Evolutionary conservation across 2,888 invertebrate species (phyloP), one percentile per base, ranked within the genome.

Genomic region (Drosophila macrospina): DNA sequence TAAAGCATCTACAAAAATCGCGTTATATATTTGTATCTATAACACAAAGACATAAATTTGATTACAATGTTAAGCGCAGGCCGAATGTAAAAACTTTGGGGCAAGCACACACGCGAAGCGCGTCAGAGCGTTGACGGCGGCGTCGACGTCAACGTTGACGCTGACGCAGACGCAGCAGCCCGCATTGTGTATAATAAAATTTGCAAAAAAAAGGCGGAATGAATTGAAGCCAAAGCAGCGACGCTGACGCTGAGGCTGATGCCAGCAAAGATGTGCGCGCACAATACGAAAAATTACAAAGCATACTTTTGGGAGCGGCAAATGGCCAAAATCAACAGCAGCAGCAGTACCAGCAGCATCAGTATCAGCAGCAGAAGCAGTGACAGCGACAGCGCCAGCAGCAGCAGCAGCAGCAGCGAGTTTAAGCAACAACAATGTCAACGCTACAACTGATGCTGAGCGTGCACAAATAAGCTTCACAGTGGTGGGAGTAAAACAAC

Each of bases 221-320:
- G 75, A 72, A 71, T 68, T 68, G 54, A 74, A 55, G 74, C 50
- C 68, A 34, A 34, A 44, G 59, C 72, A 65, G 64, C 69, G 74
- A 66, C 62, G 74, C 5, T 10, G 16, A 52, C 28, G 60, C 26
- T 15, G 41, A 54, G 8, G 71, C 63, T 39, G 57, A 47, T 59
- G 75, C 60, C 80, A 74, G 80, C 56, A 80, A 85, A 82, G 82
- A 83, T 83, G 83, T 85, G 83, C 78, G 83, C 85, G 83, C 83
- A 84, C 80, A 84, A 80, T 85, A 83, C 81, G 66, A 85, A 69
- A 79, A 85, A 85, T 77, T 81, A 79, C 83, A 85, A 86, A 85
- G 80, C 86, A 80, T 75, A 85, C 84, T 85, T 85, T 86, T 85
- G 86, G 86, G 86, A 85, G 84, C 84, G 84, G 83, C 80, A 82